A percentile compares a stretch with the other conserved stretches of the same genome.
Conservation (phyloP, 1,140 invertebrate genomes). For the Brachionus paranguensis region DNA sequence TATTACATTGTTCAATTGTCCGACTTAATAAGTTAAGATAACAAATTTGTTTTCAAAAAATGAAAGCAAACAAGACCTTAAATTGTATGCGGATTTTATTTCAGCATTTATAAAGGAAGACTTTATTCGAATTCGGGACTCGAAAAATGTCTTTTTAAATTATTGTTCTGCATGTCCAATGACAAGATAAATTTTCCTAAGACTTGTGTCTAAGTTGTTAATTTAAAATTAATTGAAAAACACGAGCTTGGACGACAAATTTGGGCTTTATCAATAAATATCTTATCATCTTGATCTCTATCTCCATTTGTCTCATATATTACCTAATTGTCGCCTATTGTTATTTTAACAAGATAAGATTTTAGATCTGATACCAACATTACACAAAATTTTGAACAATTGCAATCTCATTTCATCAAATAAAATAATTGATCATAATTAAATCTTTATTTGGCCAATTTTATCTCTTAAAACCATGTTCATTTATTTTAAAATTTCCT, state of each 20-base stretch:
- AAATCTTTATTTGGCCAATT: not conserved
- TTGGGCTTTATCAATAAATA: not conserved
- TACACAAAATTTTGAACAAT: not conserved
- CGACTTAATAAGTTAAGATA: slow-evolving; percentile 5
- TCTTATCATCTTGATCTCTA: not conserved
- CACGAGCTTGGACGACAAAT: not conserved
- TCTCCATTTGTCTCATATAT: slow-evolving; percentile 7
- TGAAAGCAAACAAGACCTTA: not conserved
- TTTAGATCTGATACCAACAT: slow-evolving; percentile 7
- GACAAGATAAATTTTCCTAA: not conserved
- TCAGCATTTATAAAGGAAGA: not conserved
- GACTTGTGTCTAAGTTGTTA: not conserved
- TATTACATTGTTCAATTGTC: slow-evolving; percentile 17
- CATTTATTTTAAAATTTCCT: not conserved
- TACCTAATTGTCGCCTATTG: slow-evolving; percentile 31
- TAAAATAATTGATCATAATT: not conserved
- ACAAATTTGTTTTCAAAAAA: not conserved
- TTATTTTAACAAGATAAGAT: slow-evolving; percentile 24
- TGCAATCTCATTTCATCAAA: not conserved
- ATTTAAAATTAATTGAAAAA: not conserved
- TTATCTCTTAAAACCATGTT: not conserved
- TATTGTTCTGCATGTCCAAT: not conserved
- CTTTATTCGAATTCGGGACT: not conserved
- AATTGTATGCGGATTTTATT: not conserved
- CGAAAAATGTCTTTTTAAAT: not conserved